These are phyloP conservation scores for Cervus canadensis DNA, from an alignment of 2,113 vertebrate genomes.

Conservation along the genomic window DNA sequence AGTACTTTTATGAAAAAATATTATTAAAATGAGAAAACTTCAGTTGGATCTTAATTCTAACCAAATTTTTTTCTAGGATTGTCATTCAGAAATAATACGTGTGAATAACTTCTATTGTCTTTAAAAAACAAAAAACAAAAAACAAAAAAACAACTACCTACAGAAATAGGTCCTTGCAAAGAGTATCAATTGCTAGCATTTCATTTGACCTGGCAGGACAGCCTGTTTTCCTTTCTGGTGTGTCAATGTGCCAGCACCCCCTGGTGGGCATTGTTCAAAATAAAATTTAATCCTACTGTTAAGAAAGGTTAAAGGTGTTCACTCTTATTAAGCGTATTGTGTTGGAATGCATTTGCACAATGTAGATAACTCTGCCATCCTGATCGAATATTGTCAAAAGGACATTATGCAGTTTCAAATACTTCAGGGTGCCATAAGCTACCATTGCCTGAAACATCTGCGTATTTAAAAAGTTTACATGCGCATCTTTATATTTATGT, in stretches of 20 bases:
- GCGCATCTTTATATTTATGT: neutral
- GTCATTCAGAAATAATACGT: neutral
- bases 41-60: neutral
- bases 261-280: slow-evolving; percentile 57
- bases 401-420: neutral
- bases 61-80: neutral
- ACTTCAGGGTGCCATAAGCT: neutral
- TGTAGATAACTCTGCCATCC: neutral
- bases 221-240: slow-evolving; percentile 3
- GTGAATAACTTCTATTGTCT: neutral
- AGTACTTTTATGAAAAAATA: neutral
- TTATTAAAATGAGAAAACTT: neutral
- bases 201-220: slow-evolving; percentile 16
- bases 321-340: neutral
- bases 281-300: slow-evolving; percentile 3
- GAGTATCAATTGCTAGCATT: neutral
- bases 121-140: neutral
- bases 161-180: neutral
- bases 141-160: neutral
- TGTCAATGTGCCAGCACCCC: slow-evolving; percentile 61
- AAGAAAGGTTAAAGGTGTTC: slow-evolving; percentile 17
- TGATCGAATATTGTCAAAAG: neutral
- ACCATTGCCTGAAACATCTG: neutral
- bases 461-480: neutral
- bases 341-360: neutral